Conservation (phyloP, 1,140 invertebrate species). For the Paraescarpia echinospica region DNA sequence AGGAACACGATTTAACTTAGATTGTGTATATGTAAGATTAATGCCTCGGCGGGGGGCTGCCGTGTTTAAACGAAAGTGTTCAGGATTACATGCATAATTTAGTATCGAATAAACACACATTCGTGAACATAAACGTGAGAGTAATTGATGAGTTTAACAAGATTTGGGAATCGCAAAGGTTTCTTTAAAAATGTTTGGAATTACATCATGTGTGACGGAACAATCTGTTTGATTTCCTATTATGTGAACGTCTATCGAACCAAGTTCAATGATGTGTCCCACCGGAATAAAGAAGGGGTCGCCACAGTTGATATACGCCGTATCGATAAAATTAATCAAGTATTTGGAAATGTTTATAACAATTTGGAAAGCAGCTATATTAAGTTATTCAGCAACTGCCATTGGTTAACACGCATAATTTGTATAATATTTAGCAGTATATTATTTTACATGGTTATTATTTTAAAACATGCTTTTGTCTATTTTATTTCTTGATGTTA, state of each 20-base stretch:
- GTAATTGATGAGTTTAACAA: too few species aligned
- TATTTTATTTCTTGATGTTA: not conserved
- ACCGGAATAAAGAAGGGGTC: too few species aligned
- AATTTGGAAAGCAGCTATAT: not conserved
- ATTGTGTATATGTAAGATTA: not conserved
- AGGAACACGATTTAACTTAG: not conserved
- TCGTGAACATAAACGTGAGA: too few species aligned
- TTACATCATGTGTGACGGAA: too few species aligned
- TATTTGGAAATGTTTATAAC: not conserved
- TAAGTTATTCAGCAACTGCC: not conserved
- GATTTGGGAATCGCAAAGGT: too few species aligned
- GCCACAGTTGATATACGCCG: too few species aligned
- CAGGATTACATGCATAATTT: not conserved
- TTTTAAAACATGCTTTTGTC: not conserved
- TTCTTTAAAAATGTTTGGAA: too few species aligned
- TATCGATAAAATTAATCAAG: not conserved
- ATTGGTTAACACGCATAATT: not conserved
- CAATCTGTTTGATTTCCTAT: too few species aligned
- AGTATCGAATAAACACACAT: too few species aligned
- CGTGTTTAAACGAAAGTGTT: not conserved
- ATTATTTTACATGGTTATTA: not conserved
- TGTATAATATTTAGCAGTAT: not conserved
- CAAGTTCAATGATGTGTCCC: too few species aligned
- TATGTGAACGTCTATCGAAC: too few species aligned
- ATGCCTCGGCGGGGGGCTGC: not conserved